Percentiles rank a stretch among this genome's conserved stretches.
Evolutionary conservation across 1,140 invertebrate species (phyloP).

Genomic region (Euwallacea similis): DNA sequence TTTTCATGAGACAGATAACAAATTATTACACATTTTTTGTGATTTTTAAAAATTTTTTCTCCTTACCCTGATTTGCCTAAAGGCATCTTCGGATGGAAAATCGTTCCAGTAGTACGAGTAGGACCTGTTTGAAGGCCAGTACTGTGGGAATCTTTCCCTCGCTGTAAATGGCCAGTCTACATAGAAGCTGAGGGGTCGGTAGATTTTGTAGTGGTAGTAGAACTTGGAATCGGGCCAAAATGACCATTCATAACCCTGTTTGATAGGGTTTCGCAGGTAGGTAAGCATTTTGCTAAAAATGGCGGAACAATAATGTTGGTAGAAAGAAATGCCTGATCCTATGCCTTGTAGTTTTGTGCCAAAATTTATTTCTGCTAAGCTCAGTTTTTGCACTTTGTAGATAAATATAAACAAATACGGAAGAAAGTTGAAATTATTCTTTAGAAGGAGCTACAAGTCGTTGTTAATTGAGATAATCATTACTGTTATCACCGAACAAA

Average conservation of each 20-base stretch:
- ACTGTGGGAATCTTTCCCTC: constrained; percentile 40
- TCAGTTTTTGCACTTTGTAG: too few relatives aligned
- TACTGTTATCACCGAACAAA: too few relatives aligned
- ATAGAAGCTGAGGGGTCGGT: constrained; percentile 40
- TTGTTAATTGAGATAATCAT: too few relatives aligned
- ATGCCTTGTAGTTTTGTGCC: too few relatives aligned
- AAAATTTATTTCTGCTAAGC: too few relatives aligned
- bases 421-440: too few relatives aligned
- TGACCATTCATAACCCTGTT: constrained; percentile 37
- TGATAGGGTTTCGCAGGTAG: constrained; percentile 40
- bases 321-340: too few relatives aligned
- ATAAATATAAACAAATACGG: too few relatives aligned
- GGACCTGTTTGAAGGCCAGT: constrained; percentile 40
- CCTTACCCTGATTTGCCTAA: constrained; percentile 39
- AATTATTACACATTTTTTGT: too few relatives aligned
- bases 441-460: too few relatives aligned
- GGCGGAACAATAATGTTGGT: background rate
- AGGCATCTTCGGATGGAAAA: constrained; percentile 36
- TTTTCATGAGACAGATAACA: too few relatives aligned
- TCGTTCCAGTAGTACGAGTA: constrained; percentile 41
- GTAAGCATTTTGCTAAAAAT: constrained; percentile 40
- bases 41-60: background rate
- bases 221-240: constrained; percentile 43
- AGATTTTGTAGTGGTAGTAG: constrained; percentile 43
- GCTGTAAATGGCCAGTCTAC: constrained; percentile 36